Evolutionary conservation across 30 jellyfish, hydroid and myxozoan species (phyloP).

Genomic region (Chrysaora quinquecirrha): DNA sequence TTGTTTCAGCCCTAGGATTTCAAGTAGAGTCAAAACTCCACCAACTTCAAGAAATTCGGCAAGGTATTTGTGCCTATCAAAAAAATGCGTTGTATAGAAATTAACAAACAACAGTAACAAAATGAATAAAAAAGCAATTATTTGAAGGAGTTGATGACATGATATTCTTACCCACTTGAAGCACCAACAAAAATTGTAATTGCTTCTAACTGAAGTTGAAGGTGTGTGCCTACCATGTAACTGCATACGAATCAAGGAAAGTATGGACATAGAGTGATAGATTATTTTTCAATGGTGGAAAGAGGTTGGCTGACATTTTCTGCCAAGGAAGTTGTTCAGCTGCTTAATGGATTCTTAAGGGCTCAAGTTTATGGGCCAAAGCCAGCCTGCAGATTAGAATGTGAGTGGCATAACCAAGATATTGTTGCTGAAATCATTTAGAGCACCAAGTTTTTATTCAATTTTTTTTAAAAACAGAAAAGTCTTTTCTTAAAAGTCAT

Average conservation of each 20-base stretch:
- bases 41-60: slow-evolving; percentile 91
- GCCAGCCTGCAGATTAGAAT: background rate
- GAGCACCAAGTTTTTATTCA: too few relatives aligned
- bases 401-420: background rate
- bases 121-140: too few relatives aligned
- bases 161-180: slow-evolving; percentile 80
- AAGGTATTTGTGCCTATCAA: slow-evolving; percentile 72
- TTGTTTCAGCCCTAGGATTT: slow-evolving; percentile 76
- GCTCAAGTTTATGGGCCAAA: background rate
- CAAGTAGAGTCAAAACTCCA: slow-evolving; percentile 79
- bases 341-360: too few relatives aligned
- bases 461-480: too few relatives aligned
- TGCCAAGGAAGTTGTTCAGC: too few relatives aligned
- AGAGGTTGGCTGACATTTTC: too few relatives aligned
- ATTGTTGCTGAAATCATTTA: background rate
- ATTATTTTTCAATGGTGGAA: too few relatives aligned
- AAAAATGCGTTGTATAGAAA: background rate
- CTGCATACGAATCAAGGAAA: slow-evolving; percentile 12
- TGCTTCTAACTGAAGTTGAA: slow-evolving; percentile 61
- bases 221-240: slow-evolving; percentile 75
- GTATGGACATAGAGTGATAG: background rate
- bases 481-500: too few relatives aligned
- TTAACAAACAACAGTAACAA: too few relatives aligned
- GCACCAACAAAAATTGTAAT: slow-evolving; percentile 63
- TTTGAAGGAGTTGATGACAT: too few relatives aligned